Evolutionary conservation across 1,140 invertebrate species (phyloP), one percentile per base, ranked within the genome.

Genomic region (Anadara kagoshimensis): DNA sequence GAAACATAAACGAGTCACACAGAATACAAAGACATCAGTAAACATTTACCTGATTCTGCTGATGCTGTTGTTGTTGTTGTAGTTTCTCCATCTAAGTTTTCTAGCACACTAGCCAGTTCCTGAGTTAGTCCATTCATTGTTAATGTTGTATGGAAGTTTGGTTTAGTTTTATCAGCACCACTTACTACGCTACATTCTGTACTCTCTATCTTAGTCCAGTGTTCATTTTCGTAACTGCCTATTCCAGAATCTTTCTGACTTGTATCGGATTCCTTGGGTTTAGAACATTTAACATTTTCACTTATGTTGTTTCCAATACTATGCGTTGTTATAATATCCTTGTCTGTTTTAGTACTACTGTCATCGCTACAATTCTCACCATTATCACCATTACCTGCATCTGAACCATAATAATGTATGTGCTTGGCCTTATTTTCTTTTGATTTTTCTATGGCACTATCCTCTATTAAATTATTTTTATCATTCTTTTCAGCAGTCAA

Each of bases 61-160:
- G 29, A 2, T 36, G 29, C 29, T 36, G 29, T 7, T 36, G 29
- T 36, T 36, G 29, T 36, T 36, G 29, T 36, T 36, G 29, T 36
- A 36, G 29, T 36, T 36, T 36, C 29, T 20, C 61, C 58, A 54
- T 75, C 73, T 18, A 75, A 51, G 47, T 58, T 69, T 29, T 75
- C 73, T 10, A 75, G 57, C 54, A 59, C 73, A 77, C 79, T 88
- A n/a, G 85, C 85, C 57, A 88, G 72, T 63, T 88, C 86, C 58
- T 83, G 78, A 24, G 82, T 83, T 57, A 88, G 75, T 61, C 86
- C 86, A 81, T 88, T 88, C 45, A 87, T 71, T 44, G 84, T 80
- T 2, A 88, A 73, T 45, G 81, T 79, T 12, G 84, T 82, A 70
- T 85, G 82, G 63, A 88, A 87, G 47, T 87, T 83, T 22, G 86